Evolutionary conservation across 2,888 invertebrate species (phyloP).

Genomic region (Callosobruchus maculatus): DNA sequence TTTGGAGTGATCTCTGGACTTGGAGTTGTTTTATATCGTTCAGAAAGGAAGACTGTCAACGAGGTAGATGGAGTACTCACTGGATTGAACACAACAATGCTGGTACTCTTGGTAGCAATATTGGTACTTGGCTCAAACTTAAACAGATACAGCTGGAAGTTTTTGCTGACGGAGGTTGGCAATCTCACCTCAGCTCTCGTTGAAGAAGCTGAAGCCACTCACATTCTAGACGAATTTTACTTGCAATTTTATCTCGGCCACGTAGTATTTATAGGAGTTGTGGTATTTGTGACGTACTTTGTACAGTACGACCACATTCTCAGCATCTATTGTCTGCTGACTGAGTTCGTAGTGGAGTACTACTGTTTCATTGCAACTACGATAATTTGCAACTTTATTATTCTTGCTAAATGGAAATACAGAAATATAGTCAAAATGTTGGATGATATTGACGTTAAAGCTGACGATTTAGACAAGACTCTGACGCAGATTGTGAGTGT

Average conservation of each 20-base stretch:
- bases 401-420: not conserved
- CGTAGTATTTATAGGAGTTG: not conserved
- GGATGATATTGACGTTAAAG: not conserved
- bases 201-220: not conserved
- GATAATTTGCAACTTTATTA: not conserved
- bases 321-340: not conserved
- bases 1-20: not conserved
- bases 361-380: not conserved
- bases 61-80: not conserved
- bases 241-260: not conserved
- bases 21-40: not conserved
- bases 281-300: not conserved
- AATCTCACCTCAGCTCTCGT: not conserved
- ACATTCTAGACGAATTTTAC: not conserved
- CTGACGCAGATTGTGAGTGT: not conserved
- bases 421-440: not conserved
- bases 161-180: not conserved
- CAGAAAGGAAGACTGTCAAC: not conserved
- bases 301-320: not conserved
- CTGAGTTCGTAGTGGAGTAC: not conserved
- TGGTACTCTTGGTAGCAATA: not conserved
- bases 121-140: not conserved
- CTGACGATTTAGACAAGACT: not conserved
- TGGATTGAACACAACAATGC: not conserved
- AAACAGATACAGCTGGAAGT: not conserved